Evolutionary conservation across 1,140 invertebrate species (phyloP).

Genomic region (Idris sp.): DNA sequence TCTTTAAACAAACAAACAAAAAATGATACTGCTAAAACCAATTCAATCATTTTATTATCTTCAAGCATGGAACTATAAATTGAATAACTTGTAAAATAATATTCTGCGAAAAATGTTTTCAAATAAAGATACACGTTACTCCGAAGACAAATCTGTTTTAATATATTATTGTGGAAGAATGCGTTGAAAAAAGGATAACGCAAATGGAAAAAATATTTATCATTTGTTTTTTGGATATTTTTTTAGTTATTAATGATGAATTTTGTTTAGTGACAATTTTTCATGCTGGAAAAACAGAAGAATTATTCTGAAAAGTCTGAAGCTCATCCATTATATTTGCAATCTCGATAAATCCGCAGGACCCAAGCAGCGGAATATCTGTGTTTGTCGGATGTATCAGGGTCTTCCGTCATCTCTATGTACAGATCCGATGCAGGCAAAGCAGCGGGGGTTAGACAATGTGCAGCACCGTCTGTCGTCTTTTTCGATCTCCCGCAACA

Average conservation of each 20-base stretch:
- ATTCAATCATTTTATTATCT: too few relatives aligned
- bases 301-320: conserved; percentile 71
- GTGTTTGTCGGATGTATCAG: conserved; percentile 77
- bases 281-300: too few relatives aligned
- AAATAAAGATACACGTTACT: conserved; percentile 7
- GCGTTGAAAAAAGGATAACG: conserved; percentile 15
- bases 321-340: conserved; percentile 75
- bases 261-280: too few relatives aligned
- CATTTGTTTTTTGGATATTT: too few relatives aligned
- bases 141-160: conserved; percentile 25
- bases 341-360: conserved; percentile 73
- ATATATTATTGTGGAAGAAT: conserved; percentile 27
- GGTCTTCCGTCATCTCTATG: conserved; percentile 66
- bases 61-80: too few relatives aligned
- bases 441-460: conserved; percentile 56
- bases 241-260: too few relatives aligned
- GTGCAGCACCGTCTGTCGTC: conserved; percentile 51
- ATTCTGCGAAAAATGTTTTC: too few relatives aligned
- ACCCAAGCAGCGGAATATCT: conserved; percentile 62
- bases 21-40: too few relatives aligned
- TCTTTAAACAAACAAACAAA: too few relatives aligned
- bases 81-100: too few relatives aligned
- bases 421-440: conserved; percentile 58
- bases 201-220: conserved; percentile 19
- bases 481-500: conserved; percentile 52